These are phyloP conservation scores for Elmis aenea DNA, from an alignment of 2,888 invertebrate genomes.

Conservation along the genomic window DNA sequence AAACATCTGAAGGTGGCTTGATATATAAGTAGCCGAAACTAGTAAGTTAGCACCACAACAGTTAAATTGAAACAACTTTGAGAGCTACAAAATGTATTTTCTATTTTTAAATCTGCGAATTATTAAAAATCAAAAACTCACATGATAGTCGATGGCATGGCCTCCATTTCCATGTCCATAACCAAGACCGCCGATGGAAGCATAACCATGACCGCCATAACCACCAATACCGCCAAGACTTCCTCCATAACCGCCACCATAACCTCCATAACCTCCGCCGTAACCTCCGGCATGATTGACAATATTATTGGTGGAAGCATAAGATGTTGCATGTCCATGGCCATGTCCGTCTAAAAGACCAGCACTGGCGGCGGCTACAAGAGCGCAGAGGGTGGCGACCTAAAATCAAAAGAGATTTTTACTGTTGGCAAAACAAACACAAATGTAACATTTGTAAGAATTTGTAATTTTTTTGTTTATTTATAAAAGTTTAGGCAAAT, in stretches of 20 bases:
- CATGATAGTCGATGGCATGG: constrained; percentile 31
- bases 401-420: constrained; percentile 4
- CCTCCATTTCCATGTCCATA: no score
- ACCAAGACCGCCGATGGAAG: no score
- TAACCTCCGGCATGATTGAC: constrained; percentile 6
- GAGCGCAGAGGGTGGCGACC: constrained; percentile 39
- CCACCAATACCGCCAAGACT: no score
- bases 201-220: constrained; percentile 34
- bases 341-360: constrained; percentile 50
- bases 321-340: constrained; percentile 30
- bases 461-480: no score
- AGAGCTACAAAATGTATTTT: no score
- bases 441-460: background rate
- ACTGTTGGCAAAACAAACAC: background rate
- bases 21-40: no score
- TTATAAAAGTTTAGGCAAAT: no score
- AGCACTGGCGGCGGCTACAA: constrained; percentile 46
- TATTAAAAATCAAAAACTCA: constrained; percentile 20
- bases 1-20: no score
- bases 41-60: no score
- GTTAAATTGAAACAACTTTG: no score
- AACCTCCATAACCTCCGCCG: background rate
- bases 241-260: background rate
- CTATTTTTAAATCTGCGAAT: no score
- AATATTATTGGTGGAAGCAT: constrained; percentile 6